Base-by-base conservation (phyloP, 2,888 invertebrate species). In the Cantharis rufa region DNA sequence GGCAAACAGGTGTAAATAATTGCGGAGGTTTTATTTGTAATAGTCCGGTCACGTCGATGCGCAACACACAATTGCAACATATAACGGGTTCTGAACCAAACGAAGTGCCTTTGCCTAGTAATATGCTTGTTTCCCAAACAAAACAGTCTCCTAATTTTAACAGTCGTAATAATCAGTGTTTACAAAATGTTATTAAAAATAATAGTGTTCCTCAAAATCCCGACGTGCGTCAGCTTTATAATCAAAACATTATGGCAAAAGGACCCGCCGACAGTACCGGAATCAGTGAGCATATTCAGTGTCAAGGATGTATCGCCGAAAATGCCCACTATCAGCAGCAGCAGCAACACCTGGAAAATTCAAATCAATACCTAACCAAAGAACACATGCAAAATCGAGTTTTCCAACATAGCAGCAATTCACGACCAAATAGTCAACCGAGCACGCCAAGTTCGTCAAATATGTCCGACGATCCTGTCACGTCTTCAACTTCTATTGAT, bases 401-500 rank as follows among this genome's bases (percentile, higher is more conserved):
- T 61, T 78, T 73, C 71, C 73, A 74, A 21, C 74, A 77, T 66
- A 71, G 61, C n/a, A 71, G 61, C n/a, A 70, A 70, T 63, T 86
- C 90, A 82, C 90, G 91, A 81, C 84, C 90, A 13, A 91, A 90
- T 62, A 89, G 89, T 70, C 90, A 89, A 80, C 88, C 89, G 0
- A 88, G 89, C 21, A 90, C 89, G 9, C 90, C 91, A 24, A 92
- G 91, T 87, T 91, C 91, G 7, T 90, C 89, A 77, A 89, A 90
- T 81, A 87, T 88, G 74, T 89, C 90, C 1, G 91, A 92, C 64
- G 92, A 90, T 86, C 93, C 93, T 11, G 93, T 94, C 2, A 93
- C 92, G 11, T 93, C 94, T 11, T 92, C 93, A 13, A 93, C 93
- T 5, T 93, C 90, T 80, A 89, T 90, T 1, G 93, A 93, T 61